Percentiles rank a stretch among this genome's conserved stretches.
phyloP scores from a whole-genome alignment of 1,140 invertebrate species.

The Lethrus apterus region DNA sequence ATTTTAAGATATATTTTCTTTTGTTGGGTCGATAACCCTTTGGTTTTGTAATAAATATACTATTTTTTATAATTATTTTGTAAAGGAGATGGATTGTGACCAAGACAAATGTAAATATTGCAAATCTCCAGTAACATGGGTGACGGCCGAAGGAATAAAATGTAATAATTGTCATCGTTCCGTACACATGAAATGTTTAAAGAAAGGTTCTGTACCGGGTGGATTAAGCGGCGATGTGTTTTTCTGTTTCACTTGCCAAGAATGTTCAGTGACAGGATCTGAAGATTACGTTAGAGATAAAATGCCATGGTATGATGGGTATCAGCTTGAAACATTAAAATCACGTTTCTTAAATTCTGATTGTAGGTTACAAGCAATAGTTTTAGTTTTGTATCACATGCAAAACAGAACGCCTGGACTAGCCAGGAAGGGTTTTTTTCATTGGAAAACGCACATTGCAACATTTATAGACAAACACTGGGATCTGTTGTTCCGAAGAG shows the following conservation, averaged over 20 bases:
- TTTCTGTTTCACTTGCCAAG: slow-evolving; percentile 60
- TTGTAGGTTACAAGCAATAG: slow-evolving; percentile 53
- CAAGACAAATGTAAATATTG: slow-evolving; percentile 37
- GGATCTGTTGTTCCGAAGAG: slow-evolving; percentile 52
- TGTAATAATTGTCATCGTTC: slow-evolving; percentile 48
- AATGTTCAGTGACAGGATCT: slow-evolving; percentile 49
- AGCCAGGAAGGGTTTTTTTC: slow-evolving; percentile 63
- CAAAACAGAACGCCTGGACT: slow-evolving; percentile 55
- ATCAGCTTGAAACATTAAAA: no score
- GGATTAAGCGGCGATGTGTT: slow-evolving; percentile 68
- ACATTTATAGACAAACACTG: slow-evolving; percentile 64
- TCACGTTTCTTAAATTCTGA: slow-evolving; percentile 8
- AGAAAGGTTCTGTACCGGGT: slow-evolving; percentile 53
- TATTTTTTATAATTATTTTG: no score
- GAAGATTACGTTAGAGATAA: slow-evolving; percentile 54
- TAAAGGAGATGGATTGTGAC: no score
- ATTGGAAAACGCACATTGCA: slow-evolving; percentile 65
- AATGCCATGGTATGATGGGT: slow-evolving; percentile 51
- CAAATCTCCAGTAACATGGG: slow-evolving; percentile 21
- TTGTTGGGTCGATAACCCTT: no score
- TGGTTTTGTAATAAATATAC: no score
- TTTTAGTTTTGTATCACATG: slow-evolving; percentile 58
- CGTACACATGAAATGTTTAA: slow-evolving; percentile 57
- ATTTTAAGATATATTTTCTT: no score
- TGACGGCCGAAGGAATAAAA: slow-evolving; percentile 35